Conservation (phyloP, 2,113 vertebrate species). For the Dromaius novaehollandiae region DNA sequence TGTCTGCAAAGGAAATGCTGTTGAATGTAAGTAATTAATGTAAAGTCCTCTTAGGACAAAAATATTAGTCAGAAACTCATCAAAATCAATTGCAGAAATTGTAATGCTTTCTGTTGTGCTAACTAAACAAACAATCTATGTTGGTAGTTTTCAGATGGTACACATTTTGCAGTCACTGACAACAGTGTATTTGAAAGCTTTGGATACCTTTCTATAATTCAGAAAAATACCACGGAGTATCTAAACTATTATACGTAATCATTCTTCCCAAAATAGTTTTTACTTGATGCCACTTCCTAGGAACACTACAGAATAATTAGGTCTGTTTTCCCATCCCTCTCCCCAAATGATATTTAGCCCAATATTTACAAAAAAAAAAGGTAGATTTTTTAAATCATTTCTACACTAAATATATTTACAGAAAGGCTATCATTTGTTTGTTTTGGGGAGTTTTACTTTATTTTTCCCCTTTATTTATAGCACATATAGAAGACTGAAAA, state of each 20-base stretch:
- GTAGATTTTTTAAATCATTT: background rate
- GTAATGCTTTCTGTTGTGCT: background rate
- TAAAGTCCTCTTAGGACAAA: conserved; percentile 26
- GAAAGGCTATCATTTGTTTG: background rate
- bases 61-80: conserved; percentile 11
- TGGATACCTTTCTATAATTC: background rate
- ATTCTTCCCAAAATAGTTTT: background rate
- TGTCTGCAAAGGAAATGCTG: background rate
- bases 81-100: conserved; percentile 13
- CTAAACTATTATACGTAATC: background rate
- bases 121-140: conserved; percentile 17
- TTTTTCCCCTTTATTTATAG: background rate
- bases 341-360: background rate
- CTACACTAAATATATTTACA: background rate
- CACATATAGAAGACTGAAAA: background rate
- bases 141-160: conserved; percentile 9
- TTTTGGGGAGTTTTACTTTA: background rate
- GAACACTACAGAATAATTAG: background rate
- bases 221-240: background rate
- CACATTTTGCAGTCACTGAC: background rate
- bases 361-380: background rate
- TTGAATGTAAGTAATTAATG: conserved; percentile 9
- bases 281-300: background rate
- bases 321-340: background rate
- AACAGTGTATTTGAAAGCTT: background rate